Evolutionary conservation across 2,113 vertebrate genomes (phyloP), one percentile per base, ranked within the genome.

Genomic region (Archocentrus centrarchus): DNA sequence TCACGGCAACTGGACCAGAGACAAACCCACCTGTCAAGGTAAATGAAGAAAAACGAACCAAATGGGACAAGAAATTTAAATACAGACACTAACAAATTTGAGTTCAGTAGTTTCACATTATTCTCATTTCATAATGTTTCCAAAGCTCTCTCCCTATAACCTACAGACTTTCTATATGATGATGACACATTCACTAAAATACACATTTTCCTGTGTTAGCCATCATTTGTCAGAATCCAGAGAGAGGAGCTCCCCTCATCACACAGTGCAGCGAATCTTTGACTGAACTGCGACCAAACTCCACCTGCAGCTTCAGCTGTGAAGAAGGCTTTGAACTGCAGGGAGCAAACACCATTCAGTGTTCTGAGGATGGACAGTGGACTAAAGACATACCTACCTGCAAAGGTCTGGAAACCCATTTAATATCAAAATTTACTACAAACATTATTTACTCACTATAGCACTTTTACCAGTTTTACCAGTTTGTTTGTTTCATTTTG

Each of bases 241-340:
- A 85, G 24, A 50, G 11, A 73, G 78, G 27, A 2, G 37, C 75
- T 88, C 79, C 75, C 47, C 75, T 93, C 22, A 62, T 79, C 62
- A 5, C 63, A 1, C 3, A 59, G 14, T 95, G 94, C 87, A 93
- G 80, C 60, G 11, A 41, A 11, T 62, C 86, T 18, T 2, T 35
- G 4, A 50, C 83, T 37, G 55, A 87, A 2, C 79, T 91, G 53
- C 6, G 2, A 4, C 80, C 81, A 3, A 79, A 80, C 75, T 82
- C 93, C 41, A 93, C 44, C 63, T 98, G 98, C 59, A 59, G 11
- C 4, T 97, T 97, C 13, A 61, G 30, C 55, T 98, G 97, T 32
- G 30, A 83, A 7, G 20, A 59, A 11, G 93, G 92, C 61, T 95
- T 91, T 83, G 59, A 87, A 11, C 86, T 94, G 37, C 83, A 88